Percentiles rank a stretch among this genome's conserved stretches.
Conservation (phyloP, 2,113 vertebrate species). For the Calidris pugnax region DNA sequence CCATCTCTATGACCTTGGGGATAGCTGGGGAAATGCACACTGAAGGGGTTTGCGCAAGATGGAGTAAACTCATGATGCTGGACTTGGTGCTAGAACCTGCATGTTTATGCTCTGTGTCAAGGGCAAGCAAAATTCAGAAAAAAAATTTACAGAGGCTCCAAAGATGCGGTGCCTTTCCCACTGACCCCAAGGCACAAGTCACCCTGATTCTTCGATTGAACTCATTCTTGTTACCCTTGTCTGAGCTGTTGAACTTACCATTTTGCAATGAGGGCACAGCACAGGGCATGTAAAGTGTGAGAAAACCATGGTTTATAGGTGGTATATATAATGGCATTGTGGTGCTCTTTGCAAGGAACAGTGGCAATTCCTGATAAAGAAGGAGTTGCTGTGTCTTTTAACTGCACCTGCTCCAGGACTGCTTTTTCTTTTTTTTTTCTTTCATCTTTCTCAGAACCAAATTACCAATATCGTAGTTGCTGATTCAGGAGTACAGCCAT, state of each 20-base stretch:
- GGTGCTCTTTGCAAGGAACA: background rate
- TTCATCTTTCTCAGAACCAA: background rate
- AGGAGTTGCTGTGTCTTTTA: background rate
- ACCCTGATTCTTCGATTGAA: background rate
- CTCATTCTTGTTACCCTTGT: background rate
- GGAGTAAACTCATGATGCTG: background rate
- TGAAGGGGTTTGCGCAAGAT: background rate
- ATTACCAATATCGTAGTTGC: background rate
- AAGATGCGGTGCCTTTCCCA: background rate
- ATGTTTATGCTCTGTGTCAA: background rate
- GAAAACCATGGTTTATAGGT: background rate
- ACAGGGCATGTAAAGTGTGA: background rate
- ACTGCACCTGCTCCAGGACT: background rate
- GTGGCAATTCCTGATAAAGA: background rate
- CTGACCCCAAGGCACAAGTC: background rate
- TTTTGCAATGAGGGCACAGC: background rate
- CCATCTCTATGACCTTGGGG: background rate
- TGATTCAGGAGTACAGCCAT: background rate
- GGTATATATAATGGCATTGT: too few species aligned
- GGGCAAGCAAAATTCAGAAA: background rate
- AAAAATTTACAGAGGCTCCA: background rate
- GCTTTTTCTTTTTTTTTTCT: background rate
- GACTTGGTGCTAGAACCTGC: background rate
- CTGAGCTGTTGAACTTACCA: background rate
- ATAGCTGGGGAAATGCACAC: background rate